Conservation (phyloP, 1,140 invertebrate genomes). For the Ceratina australensis region DNA sequence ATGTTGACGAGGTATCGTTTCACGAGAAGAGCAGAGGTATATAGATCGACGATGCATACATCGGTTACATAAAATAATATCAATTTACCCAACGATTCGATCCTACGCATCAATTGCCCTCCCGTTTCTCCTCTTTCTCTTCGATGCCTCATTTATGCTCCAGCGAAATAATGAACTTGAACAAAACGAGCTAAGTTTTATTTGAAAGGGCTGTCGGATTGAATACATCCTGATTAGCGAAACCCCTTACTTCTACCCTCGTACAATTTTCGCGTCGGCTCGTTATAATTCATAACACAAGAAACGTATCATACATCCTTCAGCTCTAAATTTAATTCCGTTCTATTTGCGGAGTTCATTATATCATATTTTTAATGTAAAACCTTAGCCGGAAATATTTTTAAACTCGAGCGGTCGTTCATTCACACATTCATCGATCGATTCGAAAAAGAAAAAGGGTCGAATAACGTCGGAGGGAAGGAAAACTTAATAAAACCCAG, state of each 20-base stretch:
- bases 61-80: background rate
- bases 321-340: too few relatives aligned
- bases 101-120: background rate
- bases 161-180: background rate
- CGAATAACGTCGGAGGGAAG: too few relatives aligned
- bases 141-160: background rate
- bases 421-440: too few relatives aligned
- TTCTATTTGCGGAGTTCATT: too few relatives aligned
- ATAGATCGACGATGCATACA: background rate
- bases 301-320: background rate
- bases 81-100: background rate
- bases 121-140: background rate
- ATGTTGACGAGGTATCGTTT: background rate
- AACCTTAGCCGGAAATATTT: too few relatives aligned
- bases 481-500: too few relatives aligned
- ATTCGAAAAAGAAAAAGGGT: too few relatives aligned
- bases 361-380: too few relatives aligned
- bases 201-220: constrained; percentile 8
- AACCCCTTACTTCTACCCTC: background rate
- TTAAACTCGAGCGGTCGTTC: too few relatives aligned
- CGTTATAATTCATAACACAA: background rate
- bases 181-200: background rate
- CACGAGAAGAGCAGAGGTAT: background rate
- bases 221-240: constrained; percentile 37
- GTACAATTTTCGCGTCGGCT: background rate